Percentiles rank a stretch among this genome's conserved stretches.
phyloP scores from a whole-genome alignment of 2,797 vertebrate species.

The Hybognathus amarus region DNA sequence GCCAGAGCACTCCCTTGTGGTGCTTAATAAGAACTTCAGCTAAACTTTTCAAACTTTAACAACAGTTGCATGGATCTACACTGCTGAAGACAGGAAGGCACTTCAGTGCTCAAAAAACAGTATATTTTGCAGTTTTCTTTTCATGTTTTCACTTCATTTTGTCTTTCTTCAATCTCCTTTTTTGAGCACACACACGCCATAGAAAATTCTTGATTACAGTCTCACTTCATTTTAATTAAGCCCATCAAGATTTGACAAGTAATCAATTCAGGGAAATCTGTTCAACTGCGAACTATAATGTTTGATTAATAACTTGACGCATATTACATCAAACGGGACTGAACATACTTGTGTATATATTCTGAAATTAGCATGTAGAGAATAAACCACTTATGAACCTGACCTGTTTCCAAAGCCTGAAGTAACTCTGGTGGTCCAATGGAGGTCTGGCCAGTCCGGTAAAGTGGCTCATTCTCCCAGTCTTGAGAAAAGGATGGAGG shows the following conservation, averaged over 20 bases:
- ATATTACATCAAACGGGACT: not conserved
- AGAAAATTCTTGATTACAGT: not conserved
- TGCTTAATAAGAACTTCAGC: conserved; percentile 72
- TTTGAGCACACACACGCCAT: not conserved
- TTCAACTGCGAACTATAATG: not conserved
- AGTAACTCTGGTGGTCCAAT: conserved; percentile 72
- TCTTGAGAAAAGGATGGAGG: conserved; percentile 59
- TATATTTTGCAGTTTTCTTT: not conserved
- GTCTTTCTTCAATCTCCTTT: not conserved
- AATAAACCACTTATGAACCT: not conserved
- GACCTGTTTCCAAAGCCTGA: conserved; percentile 79
- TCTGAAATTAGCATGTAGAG: not conserved
- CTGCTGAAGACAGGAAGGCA: not conserved
- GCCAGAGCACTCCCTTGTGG: conserved; percentile 80
- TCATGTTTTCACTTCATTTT: not conserved
- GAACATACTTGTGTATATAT: not conserved
- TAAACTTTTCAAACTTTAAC: conserved; percentile 62
- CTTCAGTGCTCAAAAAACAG: not conserved
- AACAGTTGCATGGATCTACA: not conserved
- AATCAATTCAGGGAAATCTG: not conserved
- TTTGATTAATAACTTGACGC: not conserved
- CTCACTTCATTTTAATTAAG: not conserved
- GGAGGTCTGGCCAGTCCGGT: conserved; percentile 60
- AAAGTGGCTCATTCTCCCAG: conserved; percentile 71
- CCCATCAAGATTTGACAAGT: not conserved